Percentiles rank a stretch among this genome's conserved stretches.
phyloP scores from a whole-genome alignment of 1,140 invertebrate genomes.

The Diplogasteroides magnus region DNA sequence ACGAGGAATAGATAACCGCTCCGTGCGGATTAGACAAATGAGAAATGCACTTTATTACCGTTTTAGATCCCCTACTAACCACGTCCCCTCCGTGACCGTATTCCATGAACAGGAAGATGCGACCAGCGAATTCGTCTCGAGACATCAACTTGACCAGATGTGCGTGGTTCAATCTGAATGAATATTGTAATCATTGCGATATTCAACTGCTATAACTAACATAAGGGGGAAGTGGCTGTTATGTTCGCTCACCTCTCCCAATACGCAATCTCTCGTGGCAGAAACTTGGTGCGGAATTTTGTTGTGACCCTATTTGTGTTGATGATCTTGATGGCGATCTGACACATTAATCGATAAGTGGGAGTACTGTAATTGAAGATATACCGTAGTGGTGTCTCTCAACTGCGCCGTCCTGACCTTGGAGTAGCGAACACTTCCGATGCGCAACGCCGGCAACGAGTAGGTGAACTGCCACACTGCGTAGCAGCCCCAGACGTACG shows the following conservation, averaged over 20 bases:
- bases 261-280: conserved; percentile 26
- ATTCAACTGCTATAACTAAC: too few species aligned
- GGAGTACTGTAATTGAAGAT: too few species aligned
- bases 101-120: conserved; percentile 21
- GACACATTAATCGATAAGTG: too few species aligned
- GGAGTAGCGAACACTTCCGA: neutral
- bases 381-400: neutral
- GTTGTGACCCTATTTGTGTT: conserved; percentile 3
- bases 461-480: too few species aligned
- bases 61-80: conserved; percentile 1
- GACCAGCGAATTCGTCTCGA: neutral
- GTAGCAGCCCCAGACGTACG: too few species aligned
- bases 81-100: conserved; percentile 9
- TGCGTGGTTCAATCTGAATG: neutral
- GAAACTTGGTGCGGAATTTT: conserved; percentile 18
- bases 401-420: neutral
- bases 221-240: too few species aligned
- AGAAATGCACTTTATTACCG: neutral
- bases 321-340: conserved; percentile 23
- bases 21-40: too few species aligned
- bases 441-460: neutral
- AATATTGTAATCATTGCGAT: neutral
- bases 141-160: neutral
- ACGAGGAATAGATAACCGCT: too few species aligned
- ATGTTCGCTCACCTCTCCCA: conserved; percentile 13